Conservation (phyloP, 2,113 vertebrate genomes). For the Sinocyclocheilus rhinocerous region DNA sequence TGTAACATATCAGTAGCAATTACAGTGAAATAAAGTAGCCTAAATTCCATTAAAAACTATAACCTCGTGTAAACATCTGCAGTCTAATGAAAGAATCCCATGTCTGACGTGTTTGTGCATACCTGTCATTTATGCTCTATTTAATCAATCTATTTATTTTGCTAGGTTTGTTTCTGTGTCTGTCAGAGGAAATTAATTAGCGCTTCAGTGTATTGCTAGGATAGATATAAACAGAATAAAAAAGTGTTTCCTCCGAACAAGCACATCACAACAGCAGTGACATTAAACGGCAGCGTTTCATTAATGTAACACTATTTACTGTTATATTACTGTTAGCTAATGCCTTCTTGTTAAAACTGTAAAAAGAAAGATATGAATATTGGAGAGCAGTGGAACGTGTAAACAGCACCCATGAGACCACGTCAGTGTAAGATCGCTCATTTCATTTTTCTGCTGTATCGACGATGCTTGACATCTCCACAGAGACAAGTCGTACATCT, state of each 20-base stretch:
- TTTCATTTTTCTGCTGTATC: constrained; percentile 51
- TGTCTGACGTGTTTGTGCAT: background rate
- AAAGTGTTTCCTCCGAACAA: constrained; percentile 3
- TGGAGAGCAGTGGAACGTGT: constrained; percentile 43
- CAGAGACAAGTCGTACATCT: constrained; percentile 14
- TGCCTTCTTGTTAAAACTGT: constrained; percentile 36
- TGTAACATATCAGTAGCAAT: background rate
- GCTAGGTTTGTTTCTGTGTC: constrained; percentile 24
- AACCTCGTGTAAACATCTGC: background rate
- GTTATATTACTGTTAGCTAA: constrained; percentile 40
- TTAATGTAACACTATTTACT: constrained; percentile 43
- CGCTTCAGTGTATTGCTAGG: background rate
- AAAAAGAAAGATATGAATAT: constrained; percentile 45
- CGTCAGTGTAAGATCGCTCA: constrained; percentile 25
- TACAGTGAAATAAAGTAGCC: background rate
- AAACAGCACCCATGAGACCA: constrained; percentile 50
- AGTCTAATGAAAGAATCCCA: background rate
- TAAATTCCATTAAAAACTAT: background rate
- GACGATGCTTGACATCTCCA: constrained; percentile 28
- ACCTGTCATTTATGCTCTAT: background rate
- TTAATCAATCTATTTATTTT: constrained; percentile 25
- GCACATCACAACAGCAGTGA: constrained; percentile 21
- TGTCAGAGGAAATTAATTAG: constrained; percentile 38
- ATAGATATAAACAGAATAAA: background rate
- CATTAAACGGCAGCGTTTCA: constrained; percentile 36